Evolutionary conservation across 2,113 vertebrate species (phyloP), one percentile per base, ranked within the genome.

Genomic region (Solea senegalensis): DNA sequence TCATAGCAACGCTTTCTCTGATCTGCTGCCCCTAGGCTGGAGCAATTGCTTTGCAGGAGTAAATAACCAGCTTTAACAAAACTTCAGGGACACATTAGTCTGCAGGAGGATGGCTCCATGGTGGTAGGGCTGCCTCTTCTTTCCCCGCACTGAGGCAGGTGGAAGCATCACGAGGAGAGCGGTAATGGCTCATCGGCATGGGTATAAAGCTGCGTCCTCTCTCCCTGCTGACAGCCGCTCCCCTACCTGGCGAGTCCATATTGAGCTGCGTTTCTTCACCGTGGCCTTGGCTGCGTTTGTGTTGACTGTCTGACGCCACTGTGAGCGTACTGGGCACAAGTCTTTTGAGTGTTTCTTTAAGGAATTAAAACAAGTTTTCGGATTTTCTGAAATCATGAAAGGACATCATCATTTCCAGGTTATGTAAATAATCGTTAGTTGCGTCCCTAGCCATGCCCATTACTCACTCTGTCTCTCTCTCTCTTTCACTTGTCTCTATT

Each of bases 41-140:
- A 92, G 92, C 87, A 85, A 90, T 81, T n/a, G 77, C 83, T 74
- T 66, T 68, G 89, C 88, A 92, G 94, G 90, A 95, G 93, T 94
- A 93, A 94, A 93, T 92, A 94, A 92, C 85, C 84, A 85, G 88
- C 89, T 93, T 92, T 94, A 93, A 94, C 93, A 92, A 93, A 94
- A 94, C 92, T 92, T 93, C 86, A 86, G 92, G 92, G 92, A 94
- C 89, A 76, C 89, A 91, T 93, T 92, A 92, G 85, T 85, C 74
- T 81, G 89, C 77, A 63, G 81, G 86, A 92, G 86, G 88, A 86
- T 65, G 85, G 78, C 65, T 86, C 61, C 59, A 43, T 77, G 75
- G 86, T 62, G 69, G 79, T 78, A 50, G 86, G 73, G 85, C 74
- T 44, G 82, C 81, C 71, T 86, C 83, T 41, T 78, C 81, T 74